Evolutionary conservation across 2,888 invertebrate species (phyloP).

Genomic region (Melipona bicolor): DNA sequence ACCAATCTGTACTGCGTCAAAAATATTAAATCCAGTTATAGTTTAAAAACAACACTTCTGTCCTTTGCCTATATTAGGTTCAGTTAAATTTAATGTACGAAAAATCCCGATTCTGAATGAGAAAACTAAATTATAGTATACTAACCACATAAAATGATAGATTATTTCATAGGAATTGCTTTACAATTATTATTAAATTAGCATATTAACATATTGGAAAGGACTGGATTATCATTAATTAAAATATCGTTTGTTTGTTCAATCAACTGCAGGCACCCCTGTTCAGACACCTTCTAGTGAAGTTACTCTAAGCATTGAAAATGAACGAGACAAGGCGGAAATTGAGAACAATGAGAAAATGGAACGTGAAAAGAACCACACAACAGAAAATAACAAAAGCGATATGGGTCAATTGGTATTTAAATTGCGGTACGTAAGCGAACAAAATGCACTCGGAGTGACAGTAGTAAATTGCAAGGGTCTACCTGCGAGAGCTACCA

Average conservation of each 20-base stretch:
- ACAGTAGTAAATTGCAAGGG: slow-evolving; percentile 96
- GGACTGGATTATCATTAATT: background rate
- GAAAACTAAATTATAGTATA: background rate
- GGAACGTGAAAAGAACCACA: slow-evolving; percentile 79
- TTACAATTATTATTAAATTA: background rate
- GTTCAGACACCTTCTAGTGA: slow-evolving; percentile 81
- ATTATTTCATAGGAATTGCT: background rate
- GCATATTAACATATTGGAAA: background rate
- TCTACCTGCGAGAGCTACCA: slow-evolving; percentile 93
- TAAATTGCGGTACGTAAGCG: slow-evolving; percentile 94
- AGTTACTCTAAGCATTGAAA: slow-evolving; percentile 84
- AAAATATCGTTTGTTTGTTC: background rate
- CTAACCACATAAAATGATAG: background rate
- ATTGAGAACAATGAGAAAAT: slow-evolving; percentile 87
- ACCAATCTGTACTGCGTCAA: too few species aligned
- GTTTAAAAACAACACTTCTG: background rate
- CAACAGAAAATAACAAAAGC: slow-evolving; percentile 87
- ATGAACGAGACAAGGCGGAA: slow-evolving; percentile 86
- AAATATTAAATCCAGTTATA: too few species aligned
- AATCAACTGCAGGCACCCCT: slow-evolving; percentile 69
- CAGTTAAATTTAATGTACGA: too few species aligned
- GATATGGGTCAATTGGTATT: slow-evolving; percentile 94
- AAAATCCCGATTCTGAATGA: too few species aligned
- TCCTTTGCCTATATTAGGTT: background rate
- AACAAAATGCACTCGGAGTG: slow-evolving; percentile 95